Base-by-base conservation (phyloP, 2,113 vertebrate species). In the Myrmecophaga tridactyla region DNA sequence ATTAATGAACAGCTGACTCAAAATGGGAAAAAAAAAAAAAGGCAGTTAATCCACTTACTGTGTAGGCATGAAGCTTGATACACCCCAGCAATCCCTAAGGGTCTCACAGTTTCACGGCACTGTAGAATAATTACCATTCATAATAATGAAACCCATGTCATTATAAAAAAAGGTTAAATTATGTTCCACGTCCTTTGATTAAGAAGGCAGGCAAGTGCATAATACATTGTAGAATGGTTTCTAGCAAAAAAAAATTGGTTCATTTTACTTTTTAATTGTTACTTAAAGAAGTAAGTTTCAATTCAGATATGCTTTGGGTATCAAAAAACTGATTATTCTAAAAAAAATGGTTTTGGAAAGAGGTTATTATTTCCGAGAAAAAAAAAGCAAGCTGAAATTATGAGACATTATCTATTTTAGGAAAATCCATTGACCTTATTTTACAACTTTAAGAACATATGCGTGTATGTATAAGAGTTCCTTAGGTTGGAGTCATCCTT, bases 261-360 rank as follows among this genome's bases (percentile, higher is more conserved):
- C 78, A 72, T 93, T 93, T 94, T 94, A 8, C 83, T 48, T 96
- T 94, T 82, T 76, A 90, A 77, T 92, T 85, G 4, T 25, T 93
- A 46, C 25, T 83, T 94, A 62, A 91, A 93, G 31, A 87, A 15
- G 1, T 39, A 85, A 58, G 25, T 39, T 87, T 62, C 70, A 81
- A 62, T 84, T 90, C 20, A n/a, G 6, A 23, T 34, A 6, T 41
- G 27, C 15, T 72, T 60, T 83, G 21, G 39, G 7, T 82, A 63
- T 72, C 13, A 92, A 58, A 81, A 92, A 58, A 69, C 1, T 63
- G n/a, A n/a, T n/a, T n/a, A n/a, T n/a, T n/a, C n/a, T n/a, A 20
- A n/a, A 69, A 93, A 31, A 85, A 31, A 3, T 23, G 11, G 27
- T 93, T 92, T 86, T 65, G 20, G 39, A 6, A 86, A 84, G 31